Conservation (phyloP, 2,888 invertebrate species). For the Xestia ashworthii region DNA sequence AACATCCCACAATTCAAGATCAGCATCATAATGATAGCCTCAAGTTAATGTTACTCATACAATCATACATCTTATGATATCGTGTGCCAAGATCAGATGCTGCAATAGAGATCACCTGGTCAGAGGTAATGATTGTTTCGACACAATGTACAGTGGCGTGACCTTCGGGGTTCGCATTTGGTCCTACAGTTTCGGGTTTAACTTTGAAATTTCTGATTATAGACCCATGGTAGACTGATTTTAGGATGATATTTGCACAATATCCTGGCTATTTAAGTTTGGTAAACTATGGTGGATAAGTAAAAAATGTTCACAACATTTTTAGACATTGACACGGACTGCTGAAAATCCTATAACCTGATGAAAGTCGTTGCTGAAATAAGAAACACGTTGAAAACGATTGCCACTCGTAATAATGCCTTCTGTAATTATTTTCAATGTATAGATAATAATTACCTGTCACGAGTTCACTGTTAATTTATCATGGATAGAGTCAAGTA, state of each 20-base stretch:
- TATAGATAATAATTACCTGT: background rate
- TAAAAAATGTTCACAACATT: background rate
- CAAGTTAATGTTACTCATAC: constrained; percentile 25
- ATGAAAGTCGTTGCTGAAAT: background rate
- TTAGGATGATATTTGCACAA: background rate
- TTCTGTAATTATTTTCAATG: background rate
- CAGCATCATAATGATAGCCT: constrained; percentile 40
- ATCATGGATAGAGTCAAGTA: background rate
- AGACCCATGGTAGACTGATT: background rate
- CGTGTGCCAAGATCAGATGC: constrained; percentile 38
- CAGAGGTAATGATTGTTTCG: constrained; percentile 50
- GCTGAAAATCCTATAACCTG: background rate
- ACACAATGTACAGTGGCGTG: constrained; percentile 29
- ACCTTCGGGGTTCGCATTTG: constrained; percentile 48
- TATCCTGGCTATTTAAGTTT: background rate
- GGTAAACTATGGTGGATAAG: background rate
- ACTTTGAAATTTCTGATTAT: constrained; percentile 32
- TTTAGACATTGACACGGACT: background rate
- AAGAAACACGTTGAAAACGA: background rate
- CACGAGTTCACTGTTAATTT: background rate
- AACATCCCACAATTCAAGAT: constrained; percentile 25
- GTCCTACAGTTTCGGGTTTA: constrained; percentile 32
- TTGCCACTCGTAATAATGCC: background rate
- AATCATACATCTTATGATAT: constrained; percentile 15
- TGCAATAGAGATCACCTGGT: constrained; percentile 37